phyloP scores from a whole-genome alignment of 2,797 vertebrate genomes.

The Phyllotis vaccarum region DNA sequence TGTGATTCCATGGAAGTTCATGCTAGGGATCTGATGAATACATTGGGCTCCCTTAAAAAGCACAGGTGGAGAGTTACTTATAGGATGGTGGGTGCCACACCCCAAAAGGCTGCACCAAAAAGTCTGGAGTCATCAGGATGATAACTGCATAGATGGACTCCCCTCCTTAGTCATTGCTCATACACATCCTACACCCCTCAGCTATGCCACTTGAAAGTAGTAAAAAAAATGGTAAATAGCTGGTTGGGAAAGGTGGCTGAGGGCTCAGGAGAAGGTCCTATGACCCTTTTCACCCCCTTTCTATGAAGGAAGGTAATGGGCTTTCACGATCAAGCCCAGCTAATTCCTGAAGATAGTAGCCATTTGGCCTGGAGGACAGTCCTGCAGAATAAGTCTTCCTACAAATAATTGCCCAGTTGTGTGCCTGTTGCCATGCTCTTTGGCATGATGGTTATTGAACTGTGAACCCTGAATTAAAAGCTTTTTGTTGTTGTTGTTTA shows the following conservation, averaged over 20 bases:
- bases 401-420: no score
- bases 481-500: neutral
- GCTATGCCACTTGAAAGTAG: neutral
- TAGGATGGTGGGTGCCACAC: neutral
- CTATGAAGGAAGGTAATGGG: neutral
- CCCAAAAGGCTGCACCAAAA: neutral
- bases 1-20: neutral
- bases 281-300: neutral
- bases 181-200: neutral
- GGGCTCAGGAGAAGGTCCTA: neutral
- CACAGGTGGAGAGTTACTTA: neutral
- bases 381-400: neutral
- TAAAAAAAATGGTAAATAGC: neutral
- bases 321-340: neutral
- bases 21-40: neutral
- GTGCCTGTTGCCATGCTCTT: neutral
- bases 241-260: neutral
- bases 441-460: neutral
- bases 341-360: neutral
- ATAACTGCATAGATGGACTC: neutral
- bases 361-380: neutral
- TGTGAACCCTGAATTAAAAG: neutral
- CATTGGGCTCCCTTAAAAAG: neutral
- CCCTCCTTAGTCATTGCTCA: neutral
- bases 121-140: neutral